These are phyloP conservation scores for Agrochola litura DNA, from an alignment of 2,888 invertebrate genomes.

Conservation along the genomic window DNA sequence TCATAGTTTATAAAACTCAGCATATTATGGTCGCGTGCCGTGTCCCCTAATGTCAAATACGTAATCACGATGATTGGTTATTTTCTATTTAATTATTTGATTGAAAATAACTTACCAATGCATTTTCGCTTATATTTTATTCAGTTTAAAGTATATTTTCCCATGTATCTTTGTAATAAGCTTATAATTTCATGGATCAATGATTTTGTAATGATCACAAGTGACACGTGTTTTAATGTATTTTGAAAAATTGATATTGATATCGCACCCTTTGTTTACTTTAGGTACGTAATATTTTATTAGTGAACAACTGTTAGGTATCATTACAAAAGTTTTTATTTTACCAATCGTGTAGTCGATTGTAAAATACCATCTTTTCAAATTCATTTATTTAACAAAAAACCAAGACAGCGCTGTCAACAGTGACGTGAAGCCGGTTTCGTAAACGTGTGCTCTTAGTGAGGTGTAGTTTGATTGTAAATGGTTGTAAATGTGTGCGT, in stretches of 20 bases:
- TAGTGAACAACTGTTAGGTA: background rate
- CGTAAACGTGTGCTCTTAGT: no score
- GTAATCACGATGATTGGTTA: conserved; percentile 45
- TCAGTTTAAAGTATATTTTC: background rate
- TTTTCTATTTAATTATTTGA: conserved; percentile 30
- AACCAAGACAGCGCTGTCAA: no score
- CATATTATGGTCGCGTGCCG: conserved; percentile 36
- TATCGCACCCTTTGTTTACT: conserved; percentile 44
- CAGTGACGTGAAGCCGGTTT: no score
- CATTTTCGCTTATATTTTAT: background rate
- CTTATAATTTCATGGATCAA: conserved; percentile 50
- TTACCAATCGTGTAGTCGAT: background rate
- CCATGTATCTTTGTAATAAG: background rate
- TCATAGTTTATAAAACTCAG: conserved; percentile 9
- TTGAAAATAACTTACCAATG: background rate
- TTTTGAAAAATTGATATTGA: conserved; percentile 39
- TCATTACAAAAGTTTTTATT: background rate
- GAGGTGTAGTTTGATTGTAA: no score
- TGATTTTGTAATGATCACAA: conserved; percentile 43
- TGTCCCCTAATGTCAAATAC: conserved; percentile 6
- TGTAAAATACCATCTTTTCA: background rate
- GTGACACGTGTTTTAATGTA: conserved; percentile 55
- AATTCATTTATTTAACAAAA: no score
- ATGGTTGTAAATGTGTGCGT: no score
- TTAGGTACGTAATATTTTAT: background rate